Base-by-base conservation (phyloP, 2,113 vertebrate species). In the Lagopus muta region DNA sequence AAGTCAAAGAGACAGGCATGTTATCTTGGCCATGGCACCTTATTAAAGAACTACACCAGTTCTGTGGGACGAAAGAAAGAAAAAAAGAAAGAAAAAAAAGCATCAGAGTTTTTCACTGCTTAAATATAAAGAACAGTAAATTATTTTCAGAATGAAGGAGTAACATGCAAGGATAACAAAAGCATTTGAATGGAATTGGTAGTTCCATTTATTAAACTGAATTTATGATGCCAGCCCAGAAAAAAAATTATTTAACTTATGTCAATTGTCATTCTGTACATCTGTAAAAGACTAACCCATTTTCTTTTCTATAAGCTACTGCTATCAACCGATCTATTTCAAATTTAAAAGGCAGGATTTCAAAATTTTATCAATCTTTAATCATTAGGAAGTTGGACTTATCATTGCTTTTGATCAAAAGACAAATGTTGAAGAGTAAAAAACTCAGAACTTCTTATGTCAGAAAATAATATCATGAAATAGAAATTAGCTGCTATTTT, bases 141-240 rank as follows among this genome's bases (percentile, higher is more conserved):
- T 60, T 66, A 34, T 57, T 75, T 94, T 92, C 66, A 95, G 73
- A 65, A 91, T 96, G 81, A 94, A 91, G 58, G 28, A 92, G 7
- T 95, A 93, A 81, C 90, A 73, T 61, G 69, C 70, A 42, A 93
- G 40, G n/a, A 84, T 96, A 97, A 95, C 50, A 91, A 75, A 95
- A 95, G 70, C 13, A 52, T 14, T 91, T 92, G 52, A 96, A 82
- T 95, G 47, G 48, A 96, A 91, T 92, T 96, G 69, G 84, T 57
- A 93, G 66, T 67, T 91, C 75, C 70, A 93, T 92, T 6, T 60
- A 93, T 95, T 88, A 80, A 77, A 91, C 67, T 94, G 36, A 96
- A 73, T 90, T 95, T 95, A 78, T 3, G 0, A 76, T 82, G 67
- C 43, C 64, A 83, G 34, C 65, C 43, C 7, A 86, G 55, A 95